Percentiles rank a stretch among this genome's conserved stretches.
These are phyloP conservation scores for Phaonia tiefii DNA, from an alignment of 2,888 invertebrate genomes.

Conservation along the genomic window DNA sequence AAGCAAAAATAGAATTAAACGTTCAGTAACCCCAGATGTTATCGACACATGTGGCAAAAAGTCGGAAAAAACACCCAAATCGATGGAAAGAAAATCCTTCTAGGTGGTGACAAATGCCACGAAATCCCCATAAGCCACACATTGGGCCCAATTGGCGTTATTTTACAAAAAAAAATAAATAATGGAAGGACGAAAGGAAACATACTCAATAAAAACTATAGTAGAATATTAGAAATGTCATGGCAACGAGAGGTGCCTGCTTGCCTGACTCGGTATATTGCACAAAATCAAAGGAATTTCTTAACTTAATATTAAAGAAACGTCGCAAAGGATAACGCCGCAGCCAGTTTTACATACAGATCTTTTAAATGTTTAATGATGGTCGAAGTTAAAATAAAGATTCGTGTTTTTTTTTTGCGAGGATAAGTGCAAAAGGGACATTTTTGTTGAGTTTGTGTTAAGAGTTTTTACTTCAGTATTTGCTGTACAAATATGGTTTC, in stretches of 20 bases:
- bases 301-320: slow-evolving; percentile 3
- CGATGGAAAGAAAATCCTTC: background rate
- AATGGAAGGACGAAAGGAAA: background rate
- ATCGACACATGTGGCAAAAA: slow-evolving; percentile 3
- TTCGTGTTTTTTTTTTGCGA: no score
- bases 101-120: slow-evolving; percentile 29
- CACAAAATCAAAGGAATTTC: slow-evolving; percentile 45
- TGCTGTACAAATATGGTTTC: background rate
- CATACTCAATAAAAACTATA: background rate
- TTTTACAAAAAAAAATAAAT: background rate
- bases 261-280: no score
- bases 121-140: slow-evolving; percentile 41
- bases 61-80: background rate
- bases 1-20: slow-evolving; percentile 32
- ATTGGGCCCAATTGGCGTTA: background rate
- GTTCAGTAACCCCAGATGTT: slow-evolving; percentile 43
- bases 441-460: no score
- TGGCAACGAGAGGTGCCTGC: slow-evolving; percentile 3
- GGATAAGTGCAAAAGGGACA: no score
- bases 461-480: background rate
- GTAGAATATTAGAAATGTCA: slow-evolving; percentile 46
- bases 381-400: no score
- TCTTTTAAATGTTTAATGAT: no score
- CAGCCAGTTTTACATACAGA: no score
- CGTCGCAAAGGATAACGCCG: background rate